phyloP scores from a whole-genome alignment of 2,888 invertebrate species.

The Luperina nickerlii region DNA sequence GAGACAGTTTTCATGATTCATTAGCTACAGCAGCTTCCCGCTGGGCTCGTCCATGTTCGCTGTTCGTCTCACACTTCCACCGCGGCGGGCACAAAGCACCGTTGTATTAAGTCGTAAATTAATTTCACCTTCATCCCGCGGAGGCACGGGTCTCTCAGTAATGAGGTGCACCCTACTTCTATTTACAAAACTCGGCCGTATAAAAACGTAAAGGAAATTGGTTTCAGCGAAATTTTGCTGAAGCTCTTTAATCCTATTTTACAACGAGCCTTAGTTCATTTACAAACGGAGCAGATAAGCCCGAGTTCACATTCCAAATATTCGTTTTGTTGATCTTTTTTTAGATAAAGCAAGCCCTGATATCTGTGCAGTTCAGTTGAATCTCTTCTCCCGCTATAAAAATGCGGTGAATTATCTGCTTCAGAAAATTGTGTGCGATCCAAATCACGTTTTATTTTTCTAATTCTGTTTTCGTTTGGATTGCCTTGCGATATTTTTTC shows the following conservation, averaged over 20 bases:
- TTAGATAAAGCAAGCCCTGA: slow-evolving; percentile 69
- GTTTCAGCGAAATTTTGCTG: slow-evolving; percentile 62
- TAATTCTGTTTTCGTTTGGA: slow-evolving; percentile 47
- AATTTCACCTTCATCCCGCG: slow-evolving; percentile 77
- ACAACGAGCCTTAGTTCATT: slow-evolving; percentile 78
- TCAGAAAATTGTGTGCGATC: slow-evolving; percentile 31
- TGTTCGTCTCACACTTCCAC: slow-evolving; percentile 36
- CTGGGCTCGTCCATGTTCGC: slow-evolving; percentile 21
- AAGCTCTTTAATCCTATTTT: slow-evolving; percentile 79
- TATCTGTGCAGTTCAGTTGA: slow-evolving; percentile 69
- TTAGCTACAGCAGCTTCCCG: slow-evolving; percentile 24
- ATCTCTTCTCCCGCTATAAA: slow-evolving; percentile 50
- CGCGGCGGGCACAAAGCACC: slow-evolving; percentile 61
- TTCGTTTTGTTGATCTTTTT: slow-evolving; percentile 76
- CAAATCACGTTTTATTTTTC: slow-evolving; percentile 47
- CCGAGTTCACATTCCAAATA: slow-evolving; percentile 73
- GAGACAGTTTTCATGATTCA: slow-evolving; percentile 49
- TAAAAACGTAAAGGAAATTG: slow-evolving; percentile 65
- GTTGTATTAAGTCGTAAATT: slow-evolving; percentile 85
- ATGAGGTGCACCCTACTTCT: slow-evolving; percentile 76
- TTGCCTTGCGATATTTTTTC: slow-evolving; percentile 47
- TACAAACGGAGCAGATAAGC: slow-evolving; percentile 77
- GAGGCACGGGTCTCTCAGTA: slow-evolving; percentile 67
- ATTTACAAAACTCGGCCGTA: slow-evolving; percentile 68
- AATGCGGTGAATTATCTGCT: slow-evolving; percentile 52